These are phyloP conservation scores for Hypomesus transpacificus DNA, from an alignment of 2,113 vertebrate genomes.

Conservation along the genomic window DNA sequence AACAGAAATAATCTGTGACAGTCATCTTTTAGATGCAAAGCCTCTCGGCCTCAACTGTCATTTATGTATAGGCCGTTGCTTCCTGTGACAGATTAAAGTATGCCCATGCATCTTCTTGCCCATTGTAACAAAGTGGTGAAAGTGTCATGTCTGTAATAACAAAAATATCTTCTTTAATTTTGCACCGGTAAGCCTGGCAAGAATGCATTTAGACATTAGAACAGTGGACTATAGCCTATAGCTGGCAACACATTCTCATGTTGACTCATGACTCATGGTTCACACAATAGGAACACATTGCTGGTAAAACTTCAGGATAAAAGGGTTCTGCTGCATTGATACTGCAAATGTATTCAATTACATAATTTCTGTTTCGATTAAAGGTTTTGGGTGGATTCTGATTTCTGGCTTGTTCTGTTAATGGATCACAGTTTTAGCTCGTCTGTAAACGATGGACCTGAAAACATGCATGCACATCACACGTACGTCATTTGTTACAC, in stretches of 20 bases:
- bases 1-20: slow-evolving; percentile 46
- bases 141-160: slow-evolving; percentile 6
- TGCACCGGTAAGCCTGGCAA: neutral
- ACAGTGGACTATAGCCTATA: neutral
- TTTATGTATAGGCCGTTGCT: slow-evolving; percentile 24
- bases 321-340: no score
- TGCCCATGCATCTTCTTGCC: slow-evolving; percentile 10
- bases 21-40: slow-evolving; percentile 45
- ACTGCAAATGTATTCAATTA: no score
- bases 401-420: no score
- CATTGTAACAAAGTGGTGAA: slow-evolving; percentile 2
- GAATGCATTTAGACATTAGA: neutral
- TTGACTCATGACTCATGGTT: neutral
- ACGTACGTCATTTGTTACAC: no score
- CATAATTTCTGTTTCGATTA: no score
- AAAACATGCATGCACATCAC: no score
- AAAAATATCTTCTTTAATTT: slow-evolving; percentile 10
- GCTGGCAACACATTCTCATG: neutral
- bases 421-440: no score
- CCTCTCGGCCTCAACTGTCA: slow-evolving; percentile 29
- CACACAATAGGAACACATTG: no score
- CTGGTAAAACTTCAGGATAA: no score
- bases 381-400: no score
- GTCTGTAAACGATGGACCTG: no score
- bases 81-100: slow-evolving; percentile 15